These are phyloP conservation scores for Phortica variegata DNA, from an alignment of 1,140 invertebrate genomes.

Conservation along the genomic window DNA sequence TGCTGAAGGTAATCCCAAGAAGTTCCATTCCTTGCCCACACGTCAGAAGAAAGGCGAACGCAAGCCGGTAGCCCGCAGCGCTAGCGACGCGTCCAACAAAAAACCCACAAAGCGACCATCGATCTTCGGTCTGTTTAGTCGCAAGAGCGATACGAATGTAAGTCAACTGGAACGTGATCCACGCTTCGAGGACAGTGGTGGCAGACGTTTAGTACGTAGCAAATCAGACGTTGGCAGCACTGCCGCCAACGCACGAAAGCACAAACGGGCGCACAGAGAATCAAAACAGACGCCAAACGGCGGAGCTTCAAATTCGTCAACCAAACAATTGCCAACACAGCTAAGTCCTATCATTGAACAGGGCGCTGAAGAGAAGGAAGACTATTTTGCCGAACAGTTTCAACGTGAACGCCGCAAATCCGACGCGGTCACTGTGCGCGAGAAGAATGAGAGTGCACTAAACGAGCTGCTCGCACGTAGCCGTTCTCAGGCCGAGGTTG, in stretches of 20 bases:
- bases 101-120: constrained; percentile 55
- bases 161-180: constrained; percentile 39
- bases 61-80: constrained; percentile 55
- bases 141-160: constrained; percentile 47
- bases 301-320: background rate
- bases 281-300: constrained; percentile 6
- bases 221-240: constrained; percentile 68
- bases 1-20: constrained; percentile 21
- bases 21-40: constrained; percentile 50
- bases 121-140: constrained; percentile 64
- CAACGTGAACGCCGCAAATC: constrained; percentile 50
- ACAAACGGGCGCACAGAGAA: constrained; percentile 5
- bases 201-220: constrained; percentile 59
- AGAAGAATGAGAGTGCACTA: constrained; percentile 47
- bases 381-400: constrained; percentile 62
- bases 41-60: constrained; percentile 38
- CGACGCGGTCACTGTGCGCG: constrained; percentile 48
- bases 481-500: constrained; percentile 36
- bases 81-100: constrained; percentile 61
- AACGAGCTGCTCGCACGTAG: constrained; percentile 40
- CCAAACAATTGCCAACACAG: constrained; percentile 59
- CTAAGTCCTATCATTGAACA: constrained; percentile 77
- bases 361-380: constrained; percentile 63
- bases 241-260: constrained; percentile 17
- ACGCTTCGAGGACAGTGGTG: constrained; percentile 42